Percentiles rank a stretch among this genome's conserved stretches.
Evolutionary conservation across 2,113 vertebrate species (phyloP).

Genomic region (Semnornis frantzii): DNA sequence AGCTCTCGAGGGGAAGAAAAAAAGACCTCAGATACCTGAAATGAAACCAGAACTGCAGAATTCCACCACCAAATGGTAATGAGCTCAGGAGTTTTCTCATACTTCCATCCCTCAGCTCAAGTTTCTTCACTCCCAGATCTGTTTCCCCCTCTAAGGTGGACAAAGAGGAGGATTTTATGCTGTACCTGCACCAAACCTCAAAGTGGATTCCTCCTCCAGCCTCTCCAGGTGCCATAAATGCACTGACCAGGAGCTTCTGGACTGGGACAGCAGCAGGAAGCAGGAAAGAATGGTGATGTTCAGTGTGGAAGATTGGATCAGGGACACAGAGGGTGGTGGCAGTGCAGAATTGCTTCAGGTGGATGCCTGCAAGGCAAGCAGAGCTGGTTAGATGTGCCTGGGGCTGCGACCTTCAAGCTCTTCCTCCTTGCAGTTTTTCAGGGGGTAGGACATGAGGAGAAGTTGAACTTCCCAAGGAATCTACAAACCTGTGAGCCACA

Average conservation of each 20-base stretch:
- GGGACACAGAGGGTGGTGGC: slow-evolving; percentile 89
- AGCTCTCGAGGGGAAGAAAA: not conserved
- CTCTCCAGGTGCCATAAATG: slow-evolving; percentile 76
- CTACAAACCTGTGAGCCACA: not conserved
- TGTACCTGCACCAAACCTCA: slow-evolving; percentile 97
- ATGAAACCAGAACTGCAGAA: not conserved
- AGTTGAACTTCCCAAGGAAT: too few relatives aligned
- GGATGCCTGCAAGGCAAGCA: slow-evolving; percentile 74
- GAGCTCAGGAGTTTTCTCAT: not conserved
- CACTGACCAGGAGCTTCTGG: slow-evolving; percentile 87
- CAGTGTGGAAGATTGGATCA: slow-evolving; percentile 87
- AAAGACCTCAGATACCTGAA: not conserved
- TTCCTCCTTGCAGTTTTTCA: not conserved
- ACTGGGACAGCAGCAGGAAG: slow-evolving; percentile 86
- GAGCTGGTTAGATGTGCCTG: not conserved
- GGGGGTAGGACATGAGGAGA: not conserved
- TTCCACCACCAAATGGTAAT: not conserved
- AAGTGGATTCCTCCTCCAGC: slow-evolving; percentile 88
- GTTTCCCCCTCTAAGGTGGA: not conserved
- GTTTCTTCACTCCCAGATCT: not conserved
- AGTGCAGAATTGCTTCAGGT: slow-evolving; percentile 84
- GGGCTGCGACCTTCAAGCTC: not conserved
- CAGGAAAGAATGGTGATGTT: slow-evolving; percentile 85
- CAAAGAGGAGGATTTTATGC: not conserved
- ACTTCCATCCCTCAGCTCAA: not conserved